phyloP scores from a whole-genome alignment of 2,113 vertebrate genomes.

The Cochlearius cochlearius region DNA sequence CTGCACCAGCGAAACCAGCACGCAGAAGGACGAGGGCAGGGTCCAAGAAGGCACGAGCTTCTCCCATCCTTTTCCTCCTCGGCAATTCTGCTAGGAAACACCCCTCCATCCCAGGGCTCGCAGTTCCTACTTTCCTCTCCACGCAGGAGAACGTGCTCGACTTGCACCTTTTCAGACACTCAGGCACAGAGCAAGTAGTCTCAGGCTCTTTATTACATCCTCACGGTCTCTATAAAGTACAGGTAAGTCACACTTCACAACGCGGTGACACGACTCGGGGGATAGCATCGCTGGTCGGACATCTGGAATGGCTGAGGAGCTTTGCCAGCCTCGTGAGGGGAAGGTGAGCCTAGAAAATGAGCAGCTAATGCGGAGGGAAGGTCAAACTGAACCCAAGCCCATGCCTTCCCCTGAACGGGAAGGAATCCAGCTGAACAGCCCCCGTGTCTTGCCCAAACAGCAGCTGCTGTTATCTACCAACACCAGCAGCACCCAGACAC shows the following conservation, averaged over 20 bases:
- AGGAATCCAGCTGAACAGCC: background rate
- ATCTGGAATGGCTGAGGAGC: background rate
- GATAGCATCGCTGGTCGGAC: background rate
- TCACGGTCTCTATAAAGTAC: conserved; percentile 27
- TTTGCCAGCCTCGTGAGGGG: background rate
- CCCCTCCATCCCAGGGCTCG: accelerated
- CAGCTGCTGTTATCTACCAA: background rate
- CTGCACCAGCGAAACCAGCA: background rate
- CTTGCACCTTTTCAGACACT: background rate
- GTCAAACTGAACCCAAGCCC: background rate
- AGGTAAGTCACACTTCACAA: conserved; percentile 33
- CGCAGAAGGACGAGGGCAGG: background rate
- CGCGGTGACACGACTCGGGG: background rate
- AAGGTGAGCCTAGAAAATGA: background rate
- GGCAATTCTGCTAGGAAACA: background rate
- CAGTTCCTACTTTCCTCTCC: background rate
- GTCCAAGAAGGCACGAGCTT: background rate
- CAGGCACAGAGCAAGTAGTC: background rate
- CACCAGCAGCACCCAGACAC: background rate
- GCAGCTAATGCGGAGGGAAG: background rate
- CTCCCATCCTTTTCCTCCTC: background rate
- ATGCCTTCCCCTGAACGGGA: background rate
- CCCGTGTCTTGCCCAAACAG: background rate
- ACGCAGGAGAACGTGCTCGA: accelerated
- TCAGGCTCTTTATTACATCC: conserved; percentile 60